Conservation (phyloP, 2,797 vertebrate species). For the Megalops cyprinoides region DNA sequence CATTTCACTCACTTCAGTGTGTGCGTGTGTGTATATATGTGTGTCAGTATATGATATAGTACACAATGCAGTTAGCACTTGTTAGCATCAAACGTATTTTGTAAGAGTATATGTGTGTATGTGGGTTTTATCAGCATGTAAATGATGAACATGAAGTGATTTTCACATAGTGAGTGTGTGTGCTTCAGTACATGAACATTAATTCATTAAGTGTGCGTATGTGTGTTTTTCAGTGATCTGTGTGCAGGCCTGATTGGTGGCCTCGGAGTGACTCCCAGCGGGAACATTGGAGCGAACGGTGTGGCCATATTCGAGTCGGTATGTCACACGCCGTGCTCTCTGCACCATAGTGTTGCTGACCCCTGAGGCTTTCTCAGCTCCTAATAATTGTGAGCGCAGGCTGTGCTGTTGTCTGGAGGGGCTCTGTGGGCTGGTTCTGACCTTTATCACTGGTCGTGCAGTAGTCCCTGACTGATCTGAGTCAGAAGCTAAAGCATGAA, state of each 20-base stretch:
- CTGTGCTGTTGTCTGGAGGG: background rate
- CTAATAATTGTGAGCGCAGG: background rate
- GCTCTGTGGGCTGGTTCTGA: too few species aligned
- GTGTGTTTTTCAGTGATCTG: constrained; percentile 80
- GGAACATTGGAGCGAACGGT: constrained; percentile 94
- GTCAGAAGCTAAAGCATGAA: too few species aligned
- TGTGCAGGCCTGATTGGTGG: constrained; percentile 95
- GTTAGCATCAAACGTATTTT: too few species aligned
- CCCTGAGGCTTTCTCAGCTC: background rate
- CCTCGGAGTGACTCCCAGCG: constrained; percentile 94
- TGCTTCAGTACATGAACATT: too few species aligned
- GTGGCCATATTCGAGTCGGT: constrained; percentile 97
- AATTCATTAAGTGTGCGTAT: too few species aligned
- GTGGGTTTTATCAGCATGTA: too few species aligned
- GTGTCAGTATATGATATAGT: too few species aligned
- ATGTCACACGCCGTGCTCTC: constrained; percentile 48
- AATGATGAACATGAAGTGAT: too few species aligned
- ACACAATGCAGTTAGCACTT: too few species aligned
- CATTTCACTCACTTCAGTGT: background rate
- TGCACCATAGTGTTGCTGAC: too few species aligned
- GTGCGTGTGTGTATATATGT: background rate
- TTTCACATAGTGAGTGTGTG: background rate
- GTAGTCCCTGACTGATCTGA: too few species aligned
- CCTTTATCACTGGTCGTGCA: too few species aligned
- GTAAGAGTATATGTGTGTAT: background rate